Base-by-base conservation (phyloP, 2,113 vertebrate genomes). In the Phylloscopus trochiloides region DNA sequence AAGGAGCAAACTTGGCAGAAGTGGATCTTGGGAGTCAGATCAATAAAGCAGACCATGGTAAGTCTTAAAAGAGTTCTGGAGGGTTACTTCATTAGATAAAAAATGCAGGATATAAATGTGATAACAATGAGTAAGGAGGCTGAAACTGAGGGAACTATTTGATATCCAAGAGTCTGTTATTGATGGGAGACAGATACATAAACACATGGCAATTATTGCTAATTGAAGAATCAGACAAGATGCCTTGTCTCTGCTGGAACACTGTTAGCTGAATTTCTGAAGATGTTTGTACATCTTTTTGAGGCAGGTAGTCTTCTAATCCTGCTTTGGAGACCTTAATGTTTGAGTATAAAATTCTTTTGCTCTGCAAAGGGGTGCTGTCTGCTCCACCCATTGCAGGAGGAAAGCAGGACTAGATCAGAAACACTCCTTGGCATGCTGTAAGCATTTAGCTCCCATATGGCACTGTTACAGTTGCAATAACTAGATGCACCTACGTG, bases 91-190 rank as follows among this genome's bases (percentile, higher is more conserved):
- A 50, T 76, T 58, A 87, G 38, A 63, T 42, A 90, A 95, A 91
- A 92, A 94, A 48, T 68, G 40, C n/a, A 72, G 85, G 57, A 80
- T 84, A 86, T 40, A 93, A 86, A 94, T 51, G 78, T 88, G 96
- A 97, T 95, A 95, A 95, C 94, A 77, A 57, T 67, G 31, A 94
- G 61, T 57, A 85, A 91, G 68, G 55, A 92, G 65, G 70, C 87
- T 91, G 91, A 92, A 84, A 70, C 36, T 0, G 17, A 95, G 88
- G 54, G 66, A 54, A 28, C 55, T 66, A 90, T 98, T 98, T 97
- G 97, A 97, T 97, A 97, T 94, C 8, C 6, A 3, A 88, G 91
- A 92, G 59, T 86, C 88, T 96, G 86, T 96, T 98, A 94, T 96
- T 94, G 74, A 78, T 83, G 80, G 85, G 90, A 97, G 96, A 92